Evolutionary conservation across 2,113 vertebrate species (phyloP), one percentile per base, ranked within the genome.

Genomic region (Felis chaus): DNA sequence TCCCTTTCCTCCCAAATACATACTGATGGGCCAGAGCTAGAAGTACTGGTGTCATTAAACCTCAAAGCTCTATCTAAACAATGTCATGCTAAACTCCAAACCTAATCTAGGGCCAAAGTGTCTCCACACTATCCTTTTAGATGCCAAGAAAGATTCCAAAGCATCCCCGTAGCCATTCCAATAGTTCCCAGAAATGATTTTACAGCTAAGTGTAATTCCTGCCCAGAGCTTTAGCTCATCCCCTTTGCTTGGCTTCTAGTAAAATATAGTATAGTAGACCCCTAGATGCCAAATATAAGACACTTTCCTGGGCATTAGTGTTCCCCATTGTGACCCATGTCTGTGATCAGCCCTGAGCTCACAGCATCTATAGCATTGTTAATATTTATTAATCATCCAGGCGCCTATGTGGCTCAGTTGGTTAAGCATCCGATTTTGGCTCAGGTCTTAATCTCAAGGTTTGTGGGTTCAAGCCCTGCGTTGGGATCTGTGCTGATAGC

Each of bases 191-290:
- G 14, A 29, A 5, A 53, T 3, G 12, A 53, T 36, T 83, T 71
- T 78, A 91, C 33, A 8, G 69, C 36, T 85, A 83, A 69, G 76
- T 91, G 79, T 45, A 87, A 97, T 79, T 78, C 29, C 31, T 85
- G 78, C 65, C 21, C 29, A 33, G 16, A 90, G 74, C 73, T 89
- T 93, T 48, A 80, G 85, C 21, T 31, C 50, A 53, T 65, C 14
- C 55, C 33, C 66, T 86, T 95, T 90, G 57, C 71, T 36, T 96
- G 73, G 4, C 27, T 87, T 87, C 95, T 85, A n/a, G 50, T 69
- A 45, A 41, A 87, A 88, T 68, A 66, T 16, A 89, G 41, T 45
- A 73, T 84, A 83, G 74, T 31, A 69, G 16, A 86, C 84, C 53
- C 89, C 61, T 53, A 93, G 61, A 50, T 50, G 6, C 39, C 78